Percentiles rank a stretch among this genome's conserved stretches.
Conservation (phyloP, 2,888 invertebrate species). For the Anagyrus pseudococci region DNA sequence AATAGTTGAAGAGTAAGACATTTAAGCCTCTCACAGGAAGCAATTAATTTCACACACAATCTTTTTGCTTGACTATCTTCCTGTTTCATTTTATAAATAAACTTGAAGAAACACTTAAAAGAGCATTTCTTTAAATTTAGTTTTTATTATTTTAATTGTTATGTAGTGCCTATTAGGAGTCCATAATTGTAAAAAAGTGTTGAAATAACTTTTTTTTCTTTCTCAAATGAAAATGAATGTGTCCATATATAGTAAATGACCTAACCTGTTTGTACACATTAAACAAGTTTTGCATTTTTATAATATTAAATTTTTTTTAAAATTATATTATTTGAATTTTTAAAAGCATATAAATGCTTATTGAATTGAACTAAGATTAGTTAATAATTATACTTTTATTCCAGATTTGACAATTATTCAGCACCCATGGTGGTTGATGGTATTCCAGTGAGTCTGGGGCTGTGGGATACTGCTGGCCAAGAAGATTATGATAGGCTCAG, state of each 20-base stretch:
- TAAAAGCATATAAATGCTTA: not conserved
- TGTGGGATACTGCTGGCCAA: conserved; percentile 99
- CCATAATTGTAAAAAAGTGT: too few relatives aligned
- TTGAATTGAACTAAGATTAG: not conserved
- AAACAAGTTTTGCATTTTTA: too few relatives aligned
- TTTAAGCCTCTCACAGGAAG: conserved; percentile 49
- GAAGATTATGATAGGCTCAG: conserved; percentile 96
- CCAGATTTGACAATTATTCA: conserved; percentile 97
- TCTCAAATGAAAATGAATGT: too few relatives aligned
- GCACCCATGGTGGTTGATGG: conserved; percentile 99
- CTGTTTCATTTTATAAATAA: conserved; percentile 40
- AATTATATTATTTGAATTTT: too few relatives aligned
- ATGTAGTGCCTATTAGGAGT: too few relatives aligned
- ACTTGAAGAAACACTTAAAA: not conserved
- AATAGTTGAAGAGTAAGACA: conserved; percentile 50
- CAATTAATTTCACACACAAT: conserved; percentile 48
- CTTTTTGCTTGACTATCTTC: conserved; percentile 46
- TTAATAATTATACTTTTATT: too few relatives aligned
- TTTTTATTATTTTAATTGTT: too few relatives aligned
- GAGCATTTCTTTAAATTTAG: not conserved
- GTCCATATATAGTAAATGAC: too few relatives aligned
- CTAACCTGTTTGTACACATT: too few relatives aligned
- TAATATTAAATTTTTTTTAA: too few relatives aligned
- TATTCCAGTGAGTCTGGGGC: conserved; percentile 92
- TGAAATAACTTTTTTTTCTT: too few relatives aligned